Percentiles rank a stretch among this genome's conserved stretches.
Evolutionary conservation across 1,140 invertebrate species (phyloP).

Genomic region (Drosophila sp.): DNA sequence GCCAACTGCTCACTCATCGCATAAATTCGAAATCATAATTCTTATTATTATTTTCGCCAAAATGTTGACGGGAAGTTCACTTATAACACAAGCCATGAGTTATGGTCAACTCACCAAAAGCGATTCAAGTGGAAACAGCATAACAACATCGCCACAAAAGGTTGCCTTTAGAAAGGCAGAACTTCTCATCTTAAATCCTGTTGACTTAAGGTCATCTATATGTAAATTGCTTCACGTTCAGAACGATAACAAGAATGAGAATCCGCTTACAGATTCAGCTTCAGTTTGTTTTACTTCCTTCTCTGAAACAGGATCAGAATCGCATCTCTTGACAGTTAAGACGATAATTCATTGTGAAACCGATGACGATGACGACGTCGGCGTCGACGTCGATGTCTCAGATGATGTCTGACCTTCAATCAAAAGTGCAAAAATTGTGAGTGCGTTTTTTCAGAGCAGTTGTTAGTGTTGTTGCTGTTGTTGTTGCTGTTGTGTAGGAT

Average conservation of each 20-base stretch:
- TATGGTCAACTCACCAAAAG: slow-evolving; percentile 50
- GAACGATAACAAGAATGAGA: slow-evolving; percentile 37
- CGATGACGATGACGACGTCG: slow-evolving; percentile 12
- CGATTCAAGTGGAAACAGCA: slow-evolving; percentile 46
- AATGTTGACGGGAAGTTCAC: slow-evolving; percentile 65
- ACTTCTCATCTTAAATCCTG: slow-evolving; percentile 55
- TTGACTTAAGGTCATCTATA: slow-evolving; percentile 56
- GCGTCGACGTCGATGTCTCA: slow-evolving; percentile 9
- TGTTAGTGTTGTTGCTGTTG: slow-evolving; percentile 11
- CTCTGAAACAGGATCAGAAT: slow-evolving; percentile 66
- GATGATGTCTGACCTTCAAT: slow-evolving; percentile 63
- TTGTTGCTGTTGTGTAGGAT: slow-evolving; percentile 64
- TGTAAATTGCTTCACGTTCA: slow-evolving; percentile 19
- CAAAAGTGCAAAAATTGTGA: slow-evolving; percentile 72
- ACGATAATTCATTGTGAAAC: slow-evolving; percentile 50
- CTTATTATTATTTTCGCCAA: slow-evolving; percentile 29
- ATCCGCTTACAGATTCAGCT: slow-evolving; percentile 16
- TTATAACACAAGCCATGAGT: slow-evolving; percentile 60
- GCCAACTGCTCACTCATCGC: slow-evolving; percentile 6
- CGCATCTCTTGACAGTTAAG: slow-evolving; percentile 61
- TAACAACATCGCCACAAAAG: slow-evolving; percentile 40
- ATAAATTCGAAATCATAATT: slow-evolving; percentile 44
- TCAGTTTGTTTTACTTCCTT: slow-evolving; percentile 58
- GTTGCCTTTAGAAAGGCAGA: slow-evolving; percentile 62
- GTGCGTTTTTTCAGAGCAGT: slow-evolving; percentile 34